A percentile compares a stretch with the other conserved stretches of the same genome.
These are phyloP conservation scores for Gila robusta DNA, from an alignment of 2,797 vertebrate genomes.

Conservation along the genomic window DNA sequence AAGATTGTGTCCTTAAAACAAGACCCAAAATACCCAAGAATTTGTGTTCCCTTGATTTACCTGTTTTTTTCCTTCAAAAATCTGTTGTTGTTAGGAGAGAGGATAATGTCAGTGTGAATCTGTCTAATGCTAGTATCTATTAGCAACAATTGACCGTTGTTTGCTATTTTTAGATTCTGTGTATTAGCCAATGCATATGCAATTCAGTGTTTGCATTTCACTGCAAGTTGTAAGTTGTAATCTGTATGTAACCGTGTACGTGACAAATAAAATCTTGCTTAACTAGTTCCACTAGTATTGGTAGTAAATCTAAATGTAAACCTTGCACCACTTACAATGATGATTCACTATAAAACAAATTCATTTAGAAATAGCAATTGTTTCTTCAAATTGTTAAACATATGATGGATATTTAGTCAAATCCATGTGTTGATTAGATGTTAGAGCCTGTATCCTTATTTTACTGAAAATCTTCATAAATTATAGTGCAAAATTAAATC, in stretches of 20 bases:
- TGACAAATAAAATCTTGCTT: neutral
- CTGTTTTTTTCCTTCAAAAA: neutral
- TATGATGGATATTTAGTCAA: neutral
- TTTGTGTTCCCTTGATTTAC: slow-evolving; percentile 21
- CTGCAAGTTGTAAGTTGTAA: too few species aligned
- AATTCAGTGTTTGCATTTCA: neutral
- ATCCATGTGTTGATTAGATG: neutral
- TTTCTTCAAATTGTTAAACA: neutral
- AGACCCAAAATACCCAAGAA: neutral
- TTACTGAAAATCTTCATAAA: neutral
- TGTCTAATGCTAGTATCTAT: slow-evolving; percentile 44
- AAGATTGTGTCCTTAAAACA: neutral
- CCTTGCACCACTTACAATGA: neutral
- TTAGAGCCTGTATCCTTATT: neutral
- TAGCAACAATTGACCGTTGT: slow-evolving; percentile 37
- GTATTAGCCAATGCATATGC: neutral
- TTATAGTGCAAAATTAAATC: neutral
- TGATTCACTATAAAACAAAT: neutral
- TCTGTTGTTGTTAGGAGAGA: neutral
- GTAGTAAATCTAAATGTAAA: neutral
- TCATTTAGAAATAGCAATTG: neutral
- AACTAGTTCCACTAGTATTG: neutral
- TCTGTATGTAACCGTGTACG: neutral
- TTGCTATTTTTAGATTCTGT: slow-evolving; percentile 31
- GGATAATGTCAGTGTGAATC: slow-evolving; percentile 16